Evolutionary conservation across 2,797 vertebrate species (phyloP).

Genomic region (Pseudochirops cupreus): DNA sequence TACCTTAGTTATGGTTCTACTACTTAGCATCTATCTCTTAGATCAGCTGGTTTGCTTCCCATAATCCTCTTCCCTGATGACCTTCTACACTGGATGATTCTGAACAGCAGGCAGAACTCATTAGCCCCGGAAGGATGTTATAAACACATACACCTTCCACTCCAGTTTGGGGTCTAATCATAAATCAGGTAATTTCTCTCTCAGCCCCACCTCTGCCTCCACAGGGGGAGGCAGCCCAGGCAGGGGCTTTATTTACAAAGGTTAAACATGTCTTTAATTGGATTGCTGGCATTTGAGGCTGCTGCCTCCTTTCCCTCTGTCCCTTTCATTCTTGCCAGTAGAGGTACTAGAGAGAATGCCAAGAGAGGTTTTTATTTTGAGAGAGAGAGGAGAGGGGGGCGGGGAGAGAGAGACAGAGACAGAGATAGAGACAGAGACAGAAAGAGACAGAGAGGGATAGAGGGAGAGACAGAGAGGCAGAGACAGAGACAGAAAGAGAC

Average conservation of each 20-base stretch:
- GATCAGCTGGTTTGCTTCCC: not conserved
- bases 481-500: not conserved
- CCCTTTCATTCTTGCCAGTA: slow-evolving; percentile 81
- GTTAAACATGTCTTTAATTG: slow-evolving; percentile 85
- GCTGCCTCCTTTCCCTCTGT: slow-evolving; percentile 70
- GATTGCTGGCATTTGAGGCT: slow-evolving; percentile 84
- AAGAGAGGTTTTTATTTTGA: slow-evolving; percentile 84
- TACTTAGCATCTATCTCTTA: not conserved
- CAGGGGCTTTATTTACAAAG: slow-evolving; percentile 85
- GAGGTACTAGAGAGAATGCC: slow-evolving; percentile 80
- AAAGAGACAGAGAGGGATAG: too few relatives aligned
- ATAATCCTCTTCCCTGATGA: slow-evolving; percentile 64
- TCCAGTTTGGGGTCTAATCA: slow-evolving; percentile 65
- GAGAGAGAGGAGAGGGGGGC: slow-evolving; percentile 64
- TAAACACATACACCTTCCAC: slow-evolving; percentile 65
- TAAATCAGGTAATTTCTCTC: slow-evolving; percentile 77
- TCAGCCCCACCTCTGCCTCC: slow-evolving; percentile 50
- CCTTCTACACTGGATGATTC: slow-evolving; percentile 64
- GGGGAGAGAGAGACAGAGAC: too few relatives aligned
- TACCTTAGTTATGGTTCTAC: not conserved
- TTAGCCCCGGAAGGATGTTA: slow-evolving; percentile 63
- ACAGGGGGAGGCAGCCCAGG: slow-evolving; percentile 68
- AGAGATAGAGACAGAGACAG: not conserved
- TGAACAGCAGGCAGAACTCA: slow-evolving; percentile 65
- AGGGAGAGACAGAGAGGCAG: too few relatives aligned